Evolutionary conservation across 2,888 invertebrate species (phyloP), one percentile per base, ranked within the genome.

Genomic region (Caenorhabditis japonica): DNA sequence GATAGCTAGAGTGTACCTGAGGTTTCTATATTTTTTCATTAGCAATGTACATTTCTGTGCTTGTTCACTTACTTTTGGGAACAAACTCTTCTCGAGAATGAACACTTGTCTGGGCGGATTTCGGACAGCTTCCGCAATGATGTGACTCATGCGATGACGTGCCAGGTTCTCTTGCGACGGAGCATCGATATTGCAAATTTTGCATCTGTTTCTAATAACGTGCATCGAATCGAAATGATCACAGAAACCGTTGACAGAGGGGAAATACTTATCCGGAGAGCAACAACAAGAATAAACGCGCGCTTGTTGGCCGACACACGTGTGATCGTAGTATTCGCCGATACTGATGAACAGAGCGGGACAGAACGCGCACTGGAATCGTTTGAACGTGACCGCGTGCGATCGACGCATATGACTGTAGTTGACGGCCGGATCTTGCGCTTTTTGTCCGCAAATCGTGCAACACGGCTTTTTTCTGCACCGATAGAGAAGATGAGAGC

Each of bases 151-250:
- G 1, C 68, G 58, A 39, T 69, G 68, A 4, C n/a, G 5, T 12
- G 39, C 30, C 19, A 59, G 23, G 4, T 3, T 27, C 1, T 52
- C 36, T 23, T 15, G 13, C 1, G 38, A 25, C 15, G 17, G 5
- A n/a, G 34, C 17, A 2, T 27, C 17, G 13, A n/a, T 5, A 8
- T 23, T 5, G 27, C 61, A 61, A 17, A 60, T 10, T 0, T 27
- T n/a, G 13, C 70, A 70, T 3, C 1, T 4, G 47, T 47, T 46
- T 5, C 8, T 8, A 3, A 0, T 13, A 4, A 58, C 17, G n/a
- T 64, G 72, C 3, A 41, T 7, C 34, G 53, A 27, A 30, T 64
- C 64, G 27, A 21, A 64, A 39, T 72, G 72, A 59, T 64, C 72
- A 15, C 53, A 59, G 19, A 43, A 72, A 5, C 15, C 36, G n/a